phyloP scores from a whole-genome alignment of 2,113 vertebrate genomes.

The Pseudorhombus dupliciocellatus region DNA sequence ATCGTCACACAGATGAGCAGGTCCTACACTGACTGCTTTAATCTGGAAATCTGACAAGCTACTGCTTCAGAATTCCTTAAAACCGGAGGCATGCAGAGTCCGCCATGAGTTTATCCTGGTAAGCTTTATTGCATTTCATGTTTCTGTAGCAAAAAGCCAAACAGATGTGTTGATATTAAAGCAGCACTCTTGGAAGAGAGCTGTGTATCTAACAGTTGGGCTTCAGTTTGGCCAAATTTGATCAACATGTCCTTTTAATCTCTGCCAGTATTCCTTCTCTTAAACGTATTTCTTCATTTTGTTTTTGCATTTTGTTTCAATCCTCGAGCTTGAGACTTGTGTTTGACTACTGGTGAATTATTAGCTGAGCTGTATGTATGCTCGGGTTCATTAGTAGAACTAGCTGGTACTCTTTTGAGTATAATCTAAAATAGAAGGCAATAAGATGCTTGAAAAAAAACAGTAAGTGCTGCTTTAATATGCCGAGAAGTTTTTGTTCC shows the following conservation, averaged over 20 bases:
- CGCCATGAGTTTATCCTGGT: conserved; percentile 79
- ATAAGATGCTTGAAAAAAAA: conserved; percentile 4
- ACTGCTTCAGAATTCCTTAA: conserved; percentile 20
- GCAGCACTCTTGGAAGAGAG: not conserved
- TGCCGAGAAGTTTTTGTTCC: not conserved
- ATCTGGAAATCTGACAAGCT: conserved; percentile 16
- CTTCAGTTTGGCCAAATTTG: not conserved
- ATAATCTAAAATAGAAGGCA: not conserved
- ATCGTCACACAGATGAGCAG: conserved; percentile 18
- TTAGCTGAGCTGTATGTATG: conserved; percentile 53
- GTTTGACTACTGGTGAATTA: conserved; percentile 73
- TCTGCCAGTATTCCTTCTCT: not conserved
- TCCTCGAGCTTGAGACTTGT: conserved; percentile 19
- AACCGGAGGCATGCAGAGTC: conserved; percentile 41
- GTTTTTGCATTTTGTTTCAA: not conserved
- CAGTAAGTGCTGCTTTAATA: not conserved
- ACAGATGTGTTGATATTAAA: not conserved
- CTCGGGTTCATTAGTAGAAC: conserved; percentile 16
- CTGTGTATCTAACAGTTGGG: not conserved
- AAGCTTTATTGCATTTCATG: conserved; percentile 46
- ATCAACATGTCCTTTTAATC: not conserved
- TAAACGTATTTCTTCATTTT: not conserved
- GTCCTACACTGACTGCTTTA: conserved; percentile 10
- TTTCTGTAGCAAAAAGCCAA: not conserved
- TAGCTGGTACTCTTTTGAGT: not conserved